Percentiles rank a stretch among this genome's conserved stretches.
Conservation (phyloP, 2,797 vertebrate species). For the Melanotaenia parkinsoni region DNA sequence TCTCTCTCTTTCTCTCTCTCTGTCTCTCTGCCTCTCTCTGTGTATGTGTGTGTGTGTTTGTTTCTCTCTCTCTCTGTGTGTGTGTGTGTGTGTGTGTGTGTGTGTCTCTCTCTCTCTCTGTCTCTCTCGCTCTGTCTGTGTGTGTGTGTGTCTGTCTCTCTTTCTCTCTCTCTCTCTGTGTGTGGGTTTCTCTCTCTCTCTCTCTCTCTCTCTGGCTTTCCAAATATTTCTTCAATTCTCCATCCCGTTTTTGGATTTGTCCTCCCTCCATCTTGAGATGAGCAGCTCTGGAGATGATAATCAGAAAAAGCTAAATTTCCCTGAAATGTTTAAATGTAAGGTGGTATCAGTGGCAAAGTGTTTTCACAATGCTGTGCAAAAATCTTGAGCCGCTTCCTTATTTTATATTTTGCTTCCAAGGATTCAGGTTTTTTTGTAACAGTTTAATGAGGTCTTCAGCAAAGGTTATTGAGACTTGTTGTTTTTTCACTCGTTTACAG, state of each 20-base stretch:
- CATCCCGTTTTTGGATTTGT: not conserved
- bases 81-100: not conserved
- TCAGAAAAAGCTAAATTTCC: not conserved
- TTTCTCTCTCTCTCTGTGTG: too few relatives aligned
- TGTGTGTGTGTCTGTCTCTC: not conserved
- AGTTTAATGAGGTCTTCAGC: not conserved
- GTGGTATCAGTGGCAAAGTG: not conserved
- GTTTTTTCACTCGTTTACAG: not conserved
- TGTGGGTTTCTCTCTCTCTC: not conserved
- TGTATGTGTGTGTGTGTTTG: not conserved
- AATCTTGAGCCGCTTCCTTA: too few relatives aligned
- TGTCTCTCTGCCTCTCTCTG: too few relatives aligned
- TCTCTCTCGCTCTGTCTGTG: not conserved
- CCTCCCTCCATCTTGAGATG: not conserved
- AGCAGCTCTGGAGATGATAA: constrained; percentile 4
- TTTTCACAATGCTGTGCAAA: not conserved
- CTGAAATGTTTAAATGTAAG: constrained; percentile 12
- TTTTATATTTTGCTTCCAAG: not conserved
- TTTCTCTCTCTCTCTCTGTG: not conserved
- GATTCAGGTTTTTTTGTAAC: not conserved
- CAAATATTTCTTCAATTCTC: not conserved
- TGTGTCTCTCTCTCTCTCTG: not conserved
- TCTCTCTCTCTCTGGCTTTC: too few relatives aligned
- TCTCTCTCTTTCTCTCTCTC: too few relatives aligned
- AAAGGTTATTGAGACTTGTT: not conserved